A percentile compares a stretch with the other conserved stretches of the same genome.
phyloP scores from a whole-genome alignment of 2,888 invertebrate genomes.

The Tipula lateralis region DNA sequence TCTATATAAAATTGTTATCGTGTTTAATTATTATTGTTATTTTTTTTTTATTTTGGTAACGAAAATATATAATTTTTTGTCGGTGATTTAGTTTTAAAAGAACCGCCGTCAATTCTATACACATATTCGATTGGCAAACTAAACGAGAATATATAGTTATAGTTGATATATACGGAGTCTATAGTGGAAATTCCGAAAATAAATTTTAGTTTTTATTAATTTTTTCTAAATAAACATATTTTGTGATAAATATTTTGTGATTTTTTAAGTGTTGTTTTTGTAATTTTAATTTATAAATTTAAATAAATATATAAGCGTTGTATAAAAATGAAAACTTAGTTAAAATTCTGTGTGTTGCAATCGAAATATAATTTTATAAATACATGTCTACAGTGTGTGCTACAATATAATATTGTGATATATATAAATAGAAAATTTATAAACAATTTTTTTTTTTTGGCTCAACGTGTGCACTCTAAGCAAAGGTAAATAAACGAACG shows the following conservation, averaged over 20 bases:
- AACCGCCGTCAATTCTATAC: background rate
- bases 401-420: background rate
- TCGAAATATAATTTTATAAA: background rate
- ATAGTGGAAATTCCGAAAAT: background rate
- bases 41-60: background rate
- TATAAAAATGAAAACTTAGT: background rate
- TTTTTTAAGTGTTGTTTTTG: background rate
- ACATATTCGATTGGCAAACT: background rate
- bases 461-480: background rate
- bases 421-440: background rate
- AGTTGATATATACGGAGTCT: no score
- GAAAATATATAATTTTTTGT: background rate
- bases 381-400: background rate
- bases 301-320: background rate
- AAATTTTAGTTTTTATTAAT: background rate
- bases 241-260: background rate
- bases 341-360: background rate
- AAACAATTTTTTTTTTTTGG: background rate
- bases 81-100: background rate
- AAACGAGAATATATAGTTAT: background rate
- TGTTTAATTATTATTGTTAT: background rate
- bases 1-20: background rate
- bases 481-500: background rate
- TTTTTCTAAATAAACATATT: background rate
- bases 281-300: background rate